Evolutionary conservation across 2,888 invertebrate species (phyloP), one percentile per base, ranked within the genome.

Genomic region (Rhaphigaster nebulosa): DNA sequence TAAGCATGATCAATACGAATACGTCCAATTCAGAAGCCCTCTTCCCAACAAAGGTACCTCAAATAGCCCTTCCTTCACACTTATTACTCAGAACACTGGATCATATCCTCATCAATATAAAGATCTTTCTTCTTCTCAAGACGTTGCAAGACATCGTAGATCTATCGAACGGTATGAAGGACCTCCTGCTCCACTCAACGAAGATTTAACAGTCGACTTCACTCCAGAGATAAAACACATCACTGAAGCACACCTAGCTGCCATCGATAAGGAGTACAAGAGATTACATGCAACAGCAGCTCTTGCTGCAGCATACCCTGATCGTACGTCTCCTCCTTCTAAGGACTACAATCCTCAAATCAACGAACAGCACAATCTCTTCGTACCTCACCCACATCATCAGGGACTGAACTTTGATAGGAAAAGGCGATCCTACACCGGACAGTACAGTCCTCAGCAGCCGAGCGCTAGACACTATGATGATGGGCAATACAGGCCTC

Each of bases 191-290:
- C 65, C 65, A 65, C 65, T 65, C 29, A 65, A 91, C 60, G 45
- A 87, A 26, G 91, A 91, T 56, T 87, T 90, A 10, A 91, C 91
- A 12, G 91, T 91, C 26, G 91, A 88, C 34, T 90, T 90, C 87
- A 91, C 91, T 38, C 91, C 91, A 34, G 91, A 91, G 87, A 80
- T 90, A 23, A 87, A 87, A 15, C 87, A 87, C 23, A 29, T 87
- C 50, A 87, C 52, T 6, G 52, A 29, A 45, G 87, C 52, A 50
- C 87, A 45, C 38, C 34, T n/a, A 26, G 87, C 87, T 52, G 87
- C 87, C 65, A 65, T 29, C 65, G 65, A 65, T 3, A 65, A 65
- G 18, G 65, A 65, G 5, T 29, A 65, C 18, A 29, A 18, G n/a
- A 29, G 65, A 50, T 56, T 84, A 4, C 2, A 45, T 29, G 29